phyloP scores from a whole-genome alignment of 2,113 vertebrate species.

The Lates calcarifer region DNA sequence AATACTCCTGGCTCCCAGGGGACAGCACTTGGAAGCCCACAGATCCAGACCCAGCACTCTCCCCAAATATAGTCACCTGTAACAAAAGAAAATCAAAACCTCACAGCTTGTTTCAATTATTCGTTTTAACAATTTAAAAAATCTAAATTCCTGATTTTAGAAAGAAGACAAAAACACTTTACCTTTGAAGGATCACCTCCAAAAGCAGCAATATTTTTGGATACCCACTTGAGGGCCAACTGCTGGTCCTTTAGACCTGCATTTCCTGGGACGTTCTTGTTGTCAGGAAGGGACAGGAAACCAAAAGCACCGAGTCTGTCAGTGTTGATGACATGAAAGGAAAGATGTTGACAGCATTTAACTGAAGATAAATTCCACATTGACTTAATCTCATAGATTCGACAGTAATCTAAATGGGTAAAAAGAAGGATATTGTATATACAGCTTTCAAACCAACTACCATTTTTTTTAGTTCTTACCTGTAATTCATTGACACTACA shows the following conservation, averaged over 20 bases:
- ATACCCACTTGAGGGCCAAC: slow-evolving; percentile 90
- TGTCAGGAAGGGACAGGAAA: slow-evolving; percentile 91
- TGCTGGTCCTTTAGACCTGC: slow-evolving; percentile 92
- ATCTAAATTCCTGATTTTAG: background rate
- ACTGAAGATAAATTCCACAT: background rate
- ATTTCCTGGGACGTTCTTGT: slow-evolving; percentile 86
- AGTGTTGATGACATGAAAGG: slow-evolving; percentile 87
- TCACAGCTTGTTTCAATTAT: background rate
- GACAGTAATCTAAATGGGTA: background rate
- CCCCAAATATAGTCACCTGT: slow-evolving; percentile 93
- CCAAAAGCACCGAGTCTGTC: slow-evolving; percentile 88
- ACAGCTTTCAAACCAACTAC: background rate
- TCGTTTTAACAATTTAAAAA: background rate
- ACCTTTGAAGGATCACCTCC: slow-evolving; percentile 89
- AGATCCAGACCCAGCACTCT: slow-evolving; percentile 92
- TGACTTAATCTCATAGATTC: background rate
- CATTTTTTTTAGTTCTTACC: slow-evolving; percentile 42
- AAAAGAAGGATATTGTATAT: background rate
- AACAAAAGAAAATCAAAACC: background rate
- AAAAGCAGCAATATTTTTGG: slow-evolving; percentile 91
- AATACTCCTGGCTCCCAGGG: slow-evolving; percentile 86
- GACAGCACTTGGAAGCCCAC: slow-evolving; percentile 90
- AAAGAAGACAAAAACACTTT: background rate
- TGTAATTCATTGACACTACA: slow-evolving; percentile 94
- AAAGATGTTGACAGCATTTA: background rate